Percentiles rank a stretch among this genome's conserved stretches.
phyloP scores from a whole-genome alignment of 2,113 vertebrate species.

The Scolopax mira region DNA sequence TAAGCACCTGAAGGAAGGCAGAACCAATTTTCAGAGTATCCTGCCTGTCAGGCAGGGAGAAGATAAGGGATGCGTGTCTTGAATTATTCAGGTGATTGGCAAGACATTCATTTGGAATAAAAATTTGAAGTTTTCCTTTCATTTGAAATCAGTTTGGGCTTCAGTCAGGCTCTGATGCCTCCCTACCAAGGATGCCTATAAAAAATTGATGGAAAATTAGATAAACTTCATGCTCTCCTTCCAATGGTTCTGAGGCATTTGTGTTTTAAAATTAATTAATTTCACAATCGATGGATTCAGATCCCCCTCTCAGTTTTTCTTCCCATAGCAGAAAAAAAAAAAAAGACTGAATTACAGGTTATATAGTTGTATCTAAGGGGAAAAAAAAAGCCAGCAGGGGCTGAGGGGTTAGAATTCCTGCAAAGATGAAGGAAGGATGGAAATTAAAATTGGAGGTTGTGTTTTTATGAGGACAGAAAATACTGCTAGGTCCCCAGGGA shows the following conservation, averaged over 20 bases:
- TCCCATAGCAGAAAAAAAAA: not conserved
- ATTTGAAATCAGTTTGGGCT: not conserved
- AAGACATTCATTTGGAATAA: slow-evolving; percentile 2
- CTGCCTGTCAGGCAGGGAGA: not conserved
- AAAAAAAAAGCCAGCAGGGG: not conserved
- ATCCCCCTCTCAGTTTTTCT: not conserved
- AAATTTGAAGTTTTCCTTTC: slow-evolving; percentile 9
- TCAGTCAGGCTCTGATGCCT: not conserved
- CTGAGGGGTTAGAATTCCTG: not conserved
- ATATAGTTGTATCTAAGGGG: not conserved
- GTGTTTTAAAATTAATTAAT: not conserved
- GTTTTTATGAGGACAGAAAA: not conserved
- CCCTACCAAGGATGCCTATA: not conserved
- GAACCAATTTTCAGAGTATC: not conserved
- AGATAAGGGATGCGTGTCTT: not conserved
- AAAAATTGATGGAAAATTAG: not conserved
- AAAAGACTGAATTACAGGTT: not conserved
- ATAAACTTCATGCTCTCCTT: not conserved
- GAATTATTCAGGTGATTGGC: slow-evolving; percentile 36
- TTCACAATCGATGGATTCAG: not conserved
- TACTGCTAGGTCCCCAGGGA: not conserved
- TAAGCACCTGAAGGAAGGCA: not conserved
- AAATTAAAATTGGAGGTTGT: not conserved
- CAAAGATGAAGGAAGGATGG: not conserved
- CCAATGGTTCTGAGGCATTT: not conserved